phyloP scores from a whole-genome alignment of 2,113 vertebrate species.

The Cisticola juncidis region DNA sequence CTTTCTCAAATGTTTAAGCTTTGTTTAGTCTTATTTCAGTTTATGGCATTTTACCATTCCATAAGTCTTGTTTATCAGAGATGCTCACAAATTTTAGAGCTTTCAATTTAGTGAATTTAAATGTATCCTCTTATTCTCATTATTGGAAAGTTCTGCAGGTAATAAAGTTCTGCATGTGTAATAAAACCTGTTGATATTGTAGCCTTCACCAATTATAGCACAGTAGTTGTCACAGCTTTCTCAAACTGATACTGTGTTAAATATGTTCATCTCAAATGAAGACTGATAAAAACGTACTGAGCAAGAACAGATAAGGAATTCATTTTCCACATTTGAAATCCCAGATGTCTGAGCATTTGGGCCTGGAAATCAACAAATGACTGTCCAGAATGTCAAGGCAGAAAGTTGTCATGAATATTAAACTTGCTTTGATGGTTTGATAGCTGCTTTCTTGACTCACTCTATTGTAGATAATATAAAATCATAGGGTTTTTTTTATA shows the following conservation, averaged over 20 bases:
- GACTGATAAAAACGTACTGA: background rate
- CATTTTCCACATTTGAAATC: background rate
- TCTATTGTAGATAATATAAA: background rate
- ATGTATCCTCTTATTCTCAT: background rate
- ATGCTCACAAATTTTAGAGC: background rate
- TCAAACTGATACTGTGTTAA: background rate
- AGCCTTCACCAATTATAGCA: background rate
- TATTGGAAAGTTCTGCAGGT: background rate
- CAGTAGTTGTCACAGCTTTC: background rate
- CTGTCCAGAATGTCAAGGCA: background rate
- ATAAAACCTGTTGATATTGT: background rate
- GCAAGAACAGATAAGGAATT: background rate
- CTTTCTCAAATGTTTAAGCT: background rate
- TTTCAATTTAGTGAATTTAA: background rate
- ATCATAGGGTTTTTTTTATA: fast-evolving
- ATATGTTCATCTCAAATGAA: background rate
- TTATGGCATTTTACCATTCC: background rate
- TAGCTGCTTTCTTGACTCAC: background rate
- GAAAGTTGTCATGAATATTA: background rate
- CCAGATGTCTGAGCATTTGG: background rate
- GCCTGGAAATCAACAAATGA: background rate
- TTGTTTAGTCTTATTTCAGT: background rate
- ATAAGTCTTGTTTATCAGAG: background rate
- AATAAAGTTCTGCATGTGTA: fast-evolving
- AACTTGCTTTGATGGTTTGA: background rate